Evolutionary conservation across 2,888 invertebrate species (phyloP).

Genomic region (Hymenopus coronatus): DNA sequence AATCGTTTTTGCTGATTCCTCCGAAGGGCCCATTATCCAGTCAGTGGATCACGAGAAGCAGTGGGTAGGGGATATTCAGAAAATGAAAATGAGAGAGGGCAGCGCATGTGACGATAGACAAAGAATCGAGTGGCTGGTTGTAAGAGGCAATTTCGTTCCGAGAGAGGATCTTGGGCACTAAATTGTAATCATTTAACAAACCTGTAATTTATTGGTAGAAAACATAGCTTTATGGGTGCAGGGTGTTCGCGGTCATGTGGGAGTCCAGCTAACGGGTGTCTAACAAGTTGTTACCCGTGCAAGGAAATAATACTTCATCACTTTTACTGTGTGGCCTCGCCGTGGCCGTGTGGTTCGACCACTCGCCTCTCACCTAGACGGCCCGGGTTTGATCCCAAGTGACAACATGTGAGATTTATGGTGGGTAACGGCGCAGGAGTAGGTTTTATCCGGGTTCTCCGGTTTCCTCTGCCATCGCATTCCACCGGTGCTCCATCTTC

Average conservation of each 20-base stretch:
- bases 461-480: too few species aligned
- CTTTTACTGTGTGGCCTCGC: too few species aligned
- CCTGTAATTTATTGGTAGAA: neutral
- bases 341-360: too few species aligned
- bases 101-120: neutral
- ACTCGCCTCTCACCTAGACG: too few species aligned
- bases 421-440: too few species aligned
- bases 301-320: too few species aligned
- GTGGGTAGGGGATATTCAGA: neutral
- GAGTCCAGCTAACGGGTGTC: neutral
- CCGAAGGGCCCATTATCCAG: neutral
- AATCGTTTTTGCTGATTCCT: neutral
- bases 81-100: neutral
- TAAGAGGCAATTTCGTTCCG: neutral
- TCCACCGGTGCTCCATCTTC: too few species aligned
- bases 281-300: neutral
- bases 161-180: neutral
- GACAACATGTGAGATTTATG: too few species aligned
- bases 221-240: neutral
- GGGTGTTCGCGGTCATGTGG: neutral
- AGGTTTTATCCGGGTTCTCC: too few species aligned
- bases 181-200: neutral
- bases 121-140: neutral
- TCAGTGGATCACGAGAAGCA: neutral
- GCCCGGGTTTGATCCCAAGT: too few species aligned